Base-by-base conservation (phyloP, 2,797 vertebrate species). In the Sebastolobus altivelis region DNA sequence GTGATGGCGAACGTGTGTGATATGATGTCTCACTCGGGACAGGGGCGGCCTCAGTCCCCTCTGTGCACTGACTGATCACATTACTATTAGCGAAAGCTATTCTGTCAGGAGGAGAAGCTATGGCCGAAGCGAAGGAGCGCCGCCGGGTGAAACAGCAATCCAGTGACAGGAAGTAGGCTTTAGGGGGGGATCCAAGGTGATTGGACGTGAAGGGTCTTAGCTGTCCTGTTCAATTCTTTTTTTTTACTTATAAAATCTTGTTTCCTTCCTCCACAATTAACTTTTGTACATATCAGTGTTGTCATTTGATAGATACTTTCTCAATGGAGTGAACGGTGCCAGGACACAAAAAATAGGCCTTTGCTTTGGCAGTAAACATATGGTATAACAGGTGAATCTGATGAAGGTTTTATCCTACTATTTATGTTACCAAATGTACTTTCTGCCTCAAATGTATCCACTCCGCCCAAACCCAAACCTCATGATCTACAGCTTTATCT, bases 11-110 rank as follows among this genome's bases (percentile, higher is more conserved):
- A 79, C 75, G 87, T 88, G 88, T 88, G 79, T 66, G 91, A 92
- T 87, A 88, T 87, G 89, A 92, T 83, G 89, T 92, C 89, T 90
- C 71, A 79, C 69, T 87, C 60, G 59, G 89, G 91, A 93, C 85
- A 80, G 75, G 85, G 84, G 79, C 83, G 72, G 87, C 82, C 82
- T 90, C 81, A 31, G 80, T 88, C 82, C 87, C 82, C 90, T 90
- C 88, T 87, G 87, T 77, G 82, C 82, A 68, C 87, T 94, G 94
- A 94, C 94, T 89, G 85, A 93, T 94, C 92, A 90, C 92, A 92
- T 94, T 94, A 94, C 89, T 88, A 90, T 93, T 85, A 91, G 83
- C 56, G 69, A 79, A 85, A 92, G 87, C 88, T 84, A 18, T 83
- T 88, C 81, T 93, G 93, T 92, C 94, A 93, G 88, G 83, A 87